These are phyloP conservation scores for Lithophane ornitopus DNA, from an alignment of 2,888 invertebrate genomes.

Conservation along the genomic window DNA sequence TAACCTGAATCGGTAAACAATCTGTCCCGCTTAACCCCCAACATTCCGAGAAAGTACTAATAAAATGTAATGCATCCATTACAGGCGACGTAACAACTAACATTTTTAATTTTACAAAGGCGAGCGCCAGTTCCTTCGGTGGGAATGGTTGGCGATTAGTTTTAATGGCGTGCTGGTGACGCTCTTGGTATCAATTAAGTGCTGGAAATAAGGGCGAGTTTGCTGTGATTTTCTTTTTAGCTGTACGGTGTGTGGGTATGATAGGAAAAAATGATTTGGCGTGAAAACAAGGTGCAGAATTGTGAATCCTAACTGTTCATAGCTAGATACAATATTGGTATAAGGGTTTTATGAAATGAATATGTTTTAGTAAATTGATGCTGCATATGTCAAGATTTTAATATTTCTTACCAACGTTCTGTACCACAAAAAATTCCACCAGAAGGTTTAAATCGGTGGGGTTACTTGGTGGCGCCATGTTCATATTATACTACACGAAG, in stretches of 20 bases:
- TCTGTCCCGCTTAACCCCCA: slow-evolving; percentile 13
- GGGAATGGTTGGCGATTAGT: slow-evolving; percentile 54
- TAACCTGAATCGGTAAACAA: slow-evolving; percentile 27
- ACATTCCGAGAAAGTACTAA: slow-evolving; percentile 33
- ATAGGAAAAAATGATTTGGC: not conserved
- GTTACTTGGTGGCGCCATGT: not conserved
- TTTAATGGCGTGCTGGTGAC: slow-evolving; percentile 58
- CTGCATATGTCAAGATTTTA: not conserved
- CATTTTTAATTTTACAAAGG: slow-evolving; percentile 61
- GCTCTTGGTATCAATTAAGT: slow-evolving; percentile 60
- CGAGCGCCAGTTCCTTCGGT: slow-evolving; percentile 42
- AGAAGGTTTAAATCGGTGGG: not conserved
- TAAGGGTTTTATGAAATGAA: too few species aligned
- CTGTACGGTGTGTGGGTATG: not conserved
- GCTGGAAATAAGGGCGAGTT: slow-evolving; percentile 33
- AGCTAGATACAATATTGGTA: not conserved
- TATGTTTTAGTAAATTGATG: not conserved
- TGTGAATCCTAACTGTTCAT: not conserved
- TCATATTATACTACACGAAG: too few species aligned
- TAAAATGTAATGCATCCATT: slow-evolving; percentile 54
- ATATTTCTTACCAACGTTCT: not conserved
- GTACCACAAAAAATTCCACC: not conserved
- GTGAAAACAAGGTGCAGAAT: not conserved
- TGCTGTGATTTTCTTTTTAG: not conserved
- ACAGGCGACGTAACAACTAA: slow-evolving; percentile 25